Evolutionary conservation across 35 echinoderm and acorn worm genomes (phyloP).

Genomic region (Heliocidaris tuberculata): DNA sequence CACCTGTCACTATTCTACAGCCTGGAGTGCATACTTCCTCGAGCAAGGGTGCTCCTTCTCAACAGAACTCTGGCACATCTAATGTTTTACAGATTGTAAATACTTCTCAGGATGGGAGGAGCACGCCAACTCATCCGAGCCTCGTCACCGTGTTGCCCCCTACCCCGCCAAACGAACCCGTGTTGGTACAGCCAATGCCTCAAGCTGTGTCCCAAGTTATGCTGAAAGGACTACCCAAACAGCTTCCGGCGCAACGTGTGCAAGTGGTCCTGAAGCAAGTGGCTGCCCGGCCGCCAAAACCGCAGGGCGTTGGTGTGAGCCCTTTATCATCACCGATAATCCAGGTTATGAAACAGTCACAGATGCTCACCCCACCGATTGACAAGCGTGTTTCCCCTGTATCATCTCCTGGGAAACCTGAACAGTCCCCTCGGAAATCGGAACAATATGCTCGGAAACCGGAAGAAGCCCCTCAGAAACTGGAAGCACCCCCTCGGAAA

Average conservation of each 20-base stretch:
- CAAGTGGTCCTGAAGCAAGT: neutral
- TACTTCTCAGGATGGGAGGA: neutral
- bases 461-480: neutral
- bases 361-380: neutral
- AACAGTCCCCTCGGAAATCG: neutral
- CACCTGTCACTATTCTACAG: neutral
- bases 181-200: neutral
- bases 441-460: neutral
- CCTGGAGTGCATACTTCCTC: neutral
- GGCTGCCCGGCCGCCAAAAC: neutral
- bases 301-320: neutral
- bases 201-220: neutral
- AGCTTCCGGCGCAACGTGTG: neutral
- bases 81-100: neutral
- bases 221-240: neutral
- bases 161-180: conserved; percentile 15
- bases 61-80: neutral
- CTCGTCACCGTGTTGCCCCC: neutral
- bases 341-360: neutral
- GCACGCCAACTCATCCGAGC: neutral
- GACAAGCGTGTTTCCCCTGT: neutral
- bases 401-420: neutral
- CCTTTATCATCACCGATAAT: neutral
- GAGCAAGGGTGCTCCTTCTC: neutral
- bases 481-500: no score